These are phyloP conservation scores for Aquatica leii DNA, from an alignment of 2,888 invertebrate genomes.

Conservation along the genomic window DNA sequence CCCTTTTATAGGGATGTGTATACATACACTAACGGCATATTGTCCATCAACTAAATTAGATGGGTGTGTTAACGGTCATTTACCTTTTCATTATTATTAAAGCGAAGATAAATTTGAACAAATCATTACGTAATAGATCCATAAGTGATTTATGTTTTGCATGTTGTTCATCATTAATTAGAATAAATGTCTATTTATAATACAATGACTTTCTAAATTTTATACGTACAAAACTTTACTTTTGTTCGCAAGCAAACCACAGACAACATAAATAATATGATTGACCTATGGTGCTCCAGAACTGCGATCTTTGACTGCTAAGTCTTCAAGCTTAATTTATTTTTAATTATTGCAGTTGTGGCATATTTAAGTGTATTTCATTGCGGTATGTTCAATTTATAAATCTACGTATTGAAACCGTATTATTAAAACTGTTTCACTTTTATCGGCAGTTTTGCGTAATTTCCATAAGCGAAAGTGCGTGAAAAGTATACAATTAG, in stretches of 20 bases:
- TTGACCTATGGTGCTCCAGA: slow-evolving; percentile 27
- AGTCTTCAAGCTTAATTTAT: slow-evolving; percentile 26
- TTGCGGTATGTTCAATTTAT: neutral
- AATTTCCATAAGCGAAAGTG: no score
- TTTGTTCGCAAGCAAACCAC: slow-evolving; percentile 19
- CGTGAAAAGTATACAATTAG: no score
- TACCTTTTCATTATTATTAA: slow-evolving; percentile 1
- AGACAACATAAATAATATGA: slow-evolving; percentile 23
- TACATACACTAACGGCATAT: slow-evolving; percentile 4
- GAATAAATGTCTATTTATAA: no score
- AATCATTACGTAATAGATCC: no score
- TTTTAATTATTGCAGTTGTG: slow-evolving; percentile 21
- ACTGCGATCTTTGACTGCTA: slow-evolving; percentile 29
- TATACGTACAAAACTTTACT: neutral
- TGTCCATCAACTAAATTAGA: slow-evolving; percentile 9
- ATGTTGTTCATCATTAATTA: no score
- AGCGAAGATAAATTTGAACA: no score
- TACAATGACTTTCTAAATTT: no score
- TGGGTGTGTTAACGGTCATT: slow-evolving; percentile 8
- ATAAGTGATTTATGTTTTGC: no score
- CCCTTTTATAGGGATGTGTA: slow-evolving; percentile 8
- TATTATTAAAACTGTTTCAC: no score
- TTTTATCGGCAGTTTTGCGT: no score
- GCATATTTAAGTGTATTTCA: neutral
- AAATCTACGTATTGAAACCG: no score